Percentiles rank a stretch among this genome's conserved stretches.
phyloP scores from a whole-genome alignment of 2,888 invertebrate genomes.

The Sesia bembeciformis region DNA sequence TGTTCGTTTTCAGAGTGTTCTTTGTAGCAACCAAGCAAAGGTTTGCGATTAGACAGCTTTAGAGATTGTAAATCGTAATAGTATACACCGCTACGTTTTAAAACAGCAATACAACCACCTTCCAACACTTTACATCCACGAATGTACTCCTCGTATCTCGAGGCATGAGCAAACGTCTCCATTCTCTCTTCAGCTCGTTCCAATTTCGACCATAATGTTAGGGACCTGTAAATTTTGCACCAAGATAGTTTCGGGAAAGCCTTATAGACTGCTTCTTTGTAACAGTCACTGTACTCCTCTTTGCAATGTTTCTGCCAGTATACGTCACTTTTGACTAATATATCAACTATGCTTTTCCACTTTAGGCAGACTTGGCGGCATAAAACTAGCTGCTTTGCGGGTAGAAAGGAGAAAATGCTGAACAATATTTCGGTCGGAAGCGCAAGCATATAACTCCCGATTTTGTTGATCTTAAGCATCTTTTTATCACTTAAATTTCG shows the following conservation, averaged over 20 bases:
- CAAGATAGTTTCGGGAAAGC: slow-evolving; percentile 22
- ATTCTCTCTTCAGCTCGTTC: slow-evolving; percentile 22
- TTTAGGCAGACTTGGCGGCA: slow-evolving; percentile 40
- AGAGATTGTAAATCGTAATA: slow-evolving; percentile 41
- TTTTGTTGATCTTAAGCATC: too few species aligned
- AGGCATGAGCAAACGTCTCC: slow-evolving; percentile 45
- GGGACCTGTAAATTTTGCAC: slow-evolving; percentile 42
- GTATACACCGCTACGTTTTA: slow-evolving; percentile 27
- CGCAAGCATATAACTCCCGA: not conserved
- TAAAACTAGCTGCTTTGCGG: slow-evolving; percentile 29
- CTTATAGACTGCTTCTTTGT: slow-evolving; percentile 25
- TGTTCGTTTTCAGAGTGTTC: slow-evolving; percentile 36
- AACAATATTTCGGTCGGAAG: slow-evolving; percentile 42
- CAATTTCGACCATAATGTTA: slow-evolving; percentile 41
- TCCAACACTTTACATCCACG: slow-evolving; percentile 27
- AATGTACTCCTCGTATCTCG: slow-evolving; percentile 30
- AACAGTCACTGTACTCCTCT: slow-evolving; percentile 27
- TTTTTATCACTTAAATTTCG: too few species aligned
- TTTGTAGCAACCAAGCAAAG: slow-evolving; percentile 31
- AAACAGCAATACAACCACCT: slow-evolving; percentile 37
- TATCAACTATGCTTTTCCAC: slow-evolving; percentile 45
- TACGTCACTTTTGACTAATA: slow-evolving; percentile 19
- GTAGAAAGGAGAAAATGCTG: slow-evolving; percentile 32
- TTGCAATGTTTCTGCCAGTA: slow-evolving; percentile 37
- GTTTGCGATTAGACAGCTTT: slow-evolving; percentile 14